A percentile compares a stretch with the other conserved stretches of the same genome.
phyloP scores from a whole-genome alignment of 2,888 invertebrate species.

The Megastigmus dorsalis region DNA sequence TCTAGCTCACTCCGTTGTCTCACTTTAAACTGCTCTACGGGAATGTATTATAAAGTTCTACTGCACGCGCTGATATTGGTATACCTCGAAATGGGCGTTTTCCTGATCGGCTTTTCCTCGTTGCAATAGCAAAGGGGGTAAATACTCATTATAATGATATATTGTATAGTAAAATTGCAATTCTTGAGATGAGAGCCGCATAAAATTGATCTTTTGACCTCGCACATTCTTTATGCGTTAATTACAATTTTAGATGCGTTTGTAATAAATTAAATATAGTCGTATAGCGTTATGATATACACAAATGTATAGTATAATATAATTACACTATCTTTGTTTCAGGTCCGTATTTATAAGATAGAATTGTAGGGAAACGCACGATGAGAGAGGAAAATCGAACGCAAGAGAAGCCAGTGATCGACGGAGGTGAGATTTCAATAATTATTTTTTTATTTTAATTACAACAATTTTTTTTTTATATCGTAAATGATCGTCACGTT shows the following conservation, averaged over 20 bases:
- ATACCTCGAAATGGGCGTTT: conserved; percentile 26
- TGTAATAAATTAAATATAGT: neutral
- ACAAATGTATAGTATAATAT: neutral
- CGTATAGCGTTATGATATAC: conserved; percentile 7
- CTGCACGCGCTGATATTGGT: neutral
- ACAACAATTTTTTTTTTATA: neutral
- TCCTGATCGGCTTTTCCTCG: neutral
- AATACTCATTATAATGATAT: neutral
- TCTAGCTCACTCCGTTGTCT: neutral
- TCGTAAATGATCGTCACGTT: neutral
- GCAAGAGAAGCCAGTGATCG: conserved; percentile 11
- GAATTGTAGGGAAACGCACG: neutral
- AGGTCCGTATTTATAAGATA: neutral
- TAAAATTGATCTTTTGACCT: too few relatives aligned
- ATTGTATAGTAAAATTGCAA: too few relatives aligned
- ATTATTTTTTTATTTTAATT: neutral
- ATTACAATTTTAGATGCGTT: neutral
- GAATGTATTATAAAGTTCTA: conserved; percentile 1
- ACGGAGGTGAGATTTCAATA: conserved; percentile 36
- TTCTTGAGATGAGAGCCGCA: too few relatives aligned
- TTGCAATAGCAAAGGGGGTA: conserved; percentile 1
- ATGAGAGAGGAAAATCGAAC: conserved; percentile 38
- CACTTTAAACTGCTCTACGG: neutral
- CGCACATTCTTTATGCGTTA: too few relatives aligned
- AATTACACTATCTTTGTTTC: conserved; percentile 11